Evolutionary conservation across 2,113 vertebrate species (phyloP).

Genomic region (Columbina picui): DNA sequence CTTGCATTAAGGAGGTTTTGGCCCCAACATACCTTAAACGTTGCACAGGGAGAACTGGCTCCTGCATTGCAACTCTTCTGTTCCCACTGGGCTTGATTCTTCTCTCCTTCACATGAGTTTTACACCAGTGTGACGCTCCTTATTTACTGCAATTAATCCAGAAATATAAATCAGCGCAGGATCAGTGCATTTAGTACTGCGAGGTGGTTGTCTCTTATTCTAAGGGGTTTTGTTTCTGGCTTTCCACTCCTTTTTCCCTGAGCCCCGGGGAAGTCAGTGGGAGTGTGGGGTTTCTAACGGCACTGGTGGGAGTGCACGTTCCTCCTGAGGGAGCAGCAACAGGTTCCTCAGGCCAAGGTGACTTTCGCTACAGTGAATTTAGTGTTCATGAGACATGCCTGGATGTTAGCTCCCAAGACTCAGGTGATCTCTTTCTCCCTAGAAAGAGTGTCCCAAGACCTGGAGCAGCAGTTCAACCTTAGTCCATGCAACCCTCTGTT

Average conservation of each 20-base stretch:
- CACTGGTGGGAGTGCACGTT: not conserved
- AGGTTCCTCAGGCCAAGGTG: not conserved
- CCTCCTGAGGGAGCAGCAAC: not conserved
- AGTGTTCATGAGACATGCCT: not conserved
- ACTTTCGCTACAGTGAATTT: not conserved
- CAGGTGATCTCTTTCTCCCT: not conserved
- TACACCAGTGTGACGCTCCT: not conserved
- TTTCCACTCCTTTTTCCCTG: not conserved
- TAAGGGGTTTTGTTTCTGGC: not conserved
- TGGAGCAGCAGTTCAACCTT: not conserved
- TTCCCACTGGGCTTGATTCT: not conserved
- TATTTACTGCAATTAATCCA: slow-evolving; percentile 2
- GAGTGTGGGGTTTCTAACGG: not conserved
- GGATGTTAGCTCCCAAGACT: not conserved
- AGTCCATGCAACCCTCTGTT: not conserved
- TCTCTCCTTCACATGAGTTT: not conserved
- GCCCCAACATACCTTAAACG: not conserved
- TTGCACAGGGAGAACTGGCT: not conserved
- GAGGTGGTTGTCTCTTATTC: not conserved
- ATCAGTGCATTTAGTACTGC: not conserved
- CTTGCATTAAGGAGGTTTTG: not conserved
- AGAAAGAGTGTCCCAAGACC: not conserved
- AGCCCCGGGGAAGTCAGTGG: not conserved
- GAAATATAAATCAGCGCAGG: not conserved
- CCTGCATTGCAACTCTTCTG: not conserved